Base-by-base conservation (phyloP, 2,113 vertebrate species). In the Bucco capensis region DNA sequence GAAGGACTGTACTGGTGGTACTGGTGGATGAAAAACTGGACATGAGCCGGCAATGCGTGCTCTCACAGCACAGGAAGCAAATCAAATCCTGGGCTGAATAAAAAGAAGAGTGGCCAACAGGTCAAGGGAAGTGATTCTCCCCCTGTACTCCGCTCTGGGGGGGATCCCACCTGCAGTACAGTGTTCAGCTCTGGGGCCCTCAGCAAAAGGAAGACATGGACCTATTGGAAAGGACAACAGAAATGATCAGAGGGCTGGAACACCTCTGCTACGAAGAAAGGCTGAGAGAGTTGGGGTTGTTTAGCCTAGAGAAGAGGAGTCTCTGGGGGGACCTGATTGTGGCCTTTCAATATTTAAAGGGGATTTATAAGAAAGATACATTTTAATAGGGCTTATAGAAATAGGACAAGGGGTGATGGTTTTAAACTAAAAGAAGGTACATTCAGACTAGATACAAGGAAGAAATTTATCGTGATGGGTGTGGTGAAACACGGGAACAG, bases 51-150 rank as follows among this genome's bases (percentile, higher is more conserved):
- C 21, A 65, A 2, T 3, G 9, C 28, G 50, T 27, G 27, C 50
- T 28, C 50, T 51, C 27, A 27, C 50, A 51, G 50, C 14, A 25
- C 50, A 51, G 50, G 28, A 51, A 28, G 50, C 50, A 27, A 75
- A 1, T 3, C 0, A 0, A 24, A 3, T 66, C 24, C 31, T 46
- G 40, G 14, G 19, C 14, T 81, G 30, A 12, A 14, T 35, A 12
- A 42, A 35, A 65, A 80, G 30, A 10, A 76, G 1, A 2, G 2
- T 24, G 19, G 3, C 21, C 40, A 83, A 38, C 27, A n/a, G 54
- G 5, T 35, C 0, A 0, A 77, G 18, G 30, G 6, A 82, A 54
- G n/a, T 4, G 12, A 53, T 77, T 65, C 31, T 78, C 3, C 3
- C 61, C 8, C 22, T 66, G 22, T 61, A 5, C 33, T 87, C n/a